phyloP scores from a whole-genome alignment of 2,113 vertebrate species.

The Genyomyrus donnyi region DNA sequence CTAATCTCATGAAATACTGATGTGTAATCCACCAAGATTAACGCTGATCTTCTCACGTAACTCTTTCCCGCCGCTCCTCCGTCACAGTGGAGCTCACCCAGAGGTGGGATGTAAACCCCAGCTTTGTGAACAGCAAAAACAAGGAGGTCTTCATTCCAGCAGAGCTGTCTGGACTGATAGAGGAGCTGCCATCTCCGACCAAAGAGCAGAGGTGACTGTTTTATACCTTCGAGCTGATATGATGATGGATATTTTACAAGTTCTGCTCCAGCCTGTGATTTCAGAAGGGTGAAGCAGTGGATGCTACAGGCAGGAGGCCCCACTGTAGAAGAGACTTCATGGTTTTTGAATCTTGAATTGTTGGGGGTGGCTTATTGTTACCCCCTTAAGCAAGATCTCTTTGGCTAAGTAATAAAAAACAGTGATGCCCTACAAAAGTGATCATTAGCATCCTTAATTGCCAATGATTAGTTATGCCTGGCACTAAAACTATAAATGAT shows the following conservation, averaged over 20 bases:
- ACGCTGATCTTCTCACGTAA: neutral
- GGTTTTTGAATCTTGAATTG: neutral
- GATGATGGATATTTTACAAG: neutral
- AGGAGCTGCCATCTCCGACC: constrained; percentile 45
- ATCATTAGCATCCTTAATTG: neutral
- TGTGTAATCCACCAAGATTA: neutral
- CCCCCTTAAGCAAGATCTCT: neutral
- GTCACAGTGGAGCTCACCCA: constrained; percentile 70
- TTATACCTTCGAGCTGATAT: neutral
- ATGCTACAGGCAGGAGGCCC: neutral
- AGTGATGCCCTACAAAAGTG: neutral
- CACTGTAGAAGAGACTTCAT: neutral
- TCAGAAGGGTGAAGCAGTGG: neutral
- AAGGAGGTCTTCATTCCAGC: constrained; percentile 63
- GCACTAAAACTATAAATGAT: neutral
- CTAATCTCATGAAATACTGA: neutral
- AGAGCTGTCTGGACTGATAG: constrained; percentile 54
- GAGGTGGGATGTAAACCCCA: constrained; percentile 50
- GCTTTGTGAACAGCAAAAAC: constrained; percentile 69
- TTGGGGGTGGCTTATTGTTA: neutral
- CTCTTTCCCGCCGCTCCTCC: constrained; percentile 27
- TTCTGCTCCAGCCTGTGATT: neutral
- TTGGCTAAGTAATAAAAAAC: neutral
- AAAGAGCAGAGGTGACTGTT: constrained; percentile 56
- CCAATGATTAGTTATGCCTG: neutral